Conservation (phyloP, 2,797 vertebrate genomes). For the Setipinna tenuifilis region DNA sequence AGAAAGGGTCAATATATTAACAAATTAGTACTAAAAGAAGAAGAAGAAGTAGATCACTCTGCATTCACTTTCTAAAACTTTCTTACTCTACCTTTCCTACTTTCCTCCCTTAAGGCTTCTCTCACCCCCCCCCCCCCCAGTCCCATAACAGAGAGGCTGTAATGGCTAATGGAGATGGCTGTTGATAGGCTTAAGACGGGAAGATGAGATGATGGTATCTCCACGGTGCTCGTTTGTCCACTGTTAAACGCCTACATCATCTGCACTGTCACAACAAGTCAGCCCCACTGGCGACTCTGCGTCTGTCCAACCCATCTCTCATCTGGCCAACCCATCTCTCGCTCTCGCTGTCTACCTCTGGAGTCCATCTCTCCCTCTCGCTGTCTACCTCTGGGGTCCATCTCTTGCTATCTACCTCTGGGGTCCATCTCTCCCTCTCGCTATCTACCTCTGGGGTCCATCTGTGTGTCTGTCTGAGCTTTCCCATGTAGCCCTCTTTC, state of each 20-base stretch:
- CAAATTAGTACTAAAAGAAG: too few relatives aligned
- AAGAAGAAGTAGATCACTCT: too few relatives aligned
- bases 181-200: not conserved
- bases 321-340: not conserved
- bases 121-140: not conserved
- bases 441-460: not conserved
- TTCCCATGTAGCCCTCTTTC: too few relatives aligned
- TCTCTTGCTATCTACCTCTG: too few relatives aligned
- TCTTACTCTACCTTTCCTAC: not conserved
- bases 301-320: not conserved
- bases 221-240: conserved; percentile 10
- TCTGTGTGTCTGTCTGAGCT: too few relatives aligned
- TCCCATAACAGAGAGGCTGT: not conserved
- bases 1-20: too few relatives aligned
- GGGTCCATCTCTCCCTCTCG: too few relatives aligned
- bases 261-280: conserved; percentile 30
- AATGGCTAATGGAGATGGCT: not conserved
- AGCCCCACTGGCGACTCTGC: not conserved
- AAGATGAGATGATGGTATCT: conserved; percentile 36
- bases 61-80: too few relatives aligned
- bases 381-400: conserved; percentile 14
- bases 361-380: conserved; percentile 28
- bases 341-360: not conserved
- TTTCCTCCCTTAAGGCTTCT: too few relatives aligned
- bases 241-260: conserved; percentile 32